A percentile compares a stretch with the other conserved stretches of the same genome.
These are phyloP conservation scores for Marmota flaviventris DNA, from an alignment of 2,113 vertebrate genomes.

Conservation along the genomic window DNA sequence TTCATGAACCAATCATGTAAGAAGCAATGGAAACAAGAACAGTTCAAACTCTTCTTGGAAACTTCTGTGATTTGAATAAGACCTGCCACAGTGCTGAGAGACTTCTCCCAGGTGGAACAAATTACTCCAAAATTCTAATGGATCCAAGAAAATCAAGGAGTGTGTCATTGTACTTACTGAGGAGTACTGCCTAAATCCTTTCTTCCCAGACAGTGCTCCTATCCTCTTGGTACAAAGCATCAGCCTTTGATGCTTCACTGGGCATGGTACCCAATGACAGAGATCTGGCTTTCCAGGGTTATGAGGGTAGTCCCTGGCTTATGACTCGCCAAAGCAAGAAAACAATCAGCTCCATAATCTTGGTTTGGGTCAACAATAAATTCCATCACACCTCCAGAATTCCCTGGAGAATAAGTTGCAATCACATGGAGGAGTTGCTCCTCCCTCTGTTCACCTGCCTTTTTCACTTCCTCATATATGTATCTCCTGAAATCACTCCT, in stretches of 20 bases:
- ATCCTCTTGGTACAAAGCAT: fast-evolving
- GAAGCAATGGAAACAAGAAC: background rate
- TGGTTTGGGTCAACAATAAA: background rate
- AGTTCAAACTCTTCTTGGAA: background rate
- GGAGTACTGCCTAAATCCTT: background rate
- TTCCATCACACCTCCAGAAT: background rate
- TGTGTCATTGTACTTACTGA: fast-evolving
- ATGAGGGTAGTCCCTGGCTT: too few species aligned
- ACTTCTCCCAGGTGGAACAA: background rate
- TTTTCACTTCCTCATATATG: fast-evolving
- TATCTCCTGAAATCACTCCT: background rate
- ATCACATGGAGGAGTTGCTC: fast-evolving
- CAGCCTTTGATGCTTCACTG: background rate
- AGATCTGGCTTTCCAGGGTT: background rate
- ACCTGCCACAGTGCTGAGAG: background rate
- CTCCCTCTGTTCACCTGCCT: background rate
- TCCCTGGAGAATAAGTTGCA: background rate
- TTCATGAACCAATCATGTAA: background rate
- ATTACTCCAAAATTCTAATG: background rate
- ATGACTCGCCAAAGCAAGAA: too few species aligned
- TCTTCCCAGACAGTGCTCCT: fast-evolving
- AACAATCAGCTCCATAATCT: background rate
- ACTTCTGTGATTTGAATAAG: background rate
- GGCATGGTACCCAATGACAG: background rate
- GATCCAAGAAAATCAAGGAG: fast-evolving